Evolutionary conservation across 2,888 invertebrate species (phyloP), one percentile per base, ranked within the genome.

Genomic region (Zygaena filipendulae): DNA sequence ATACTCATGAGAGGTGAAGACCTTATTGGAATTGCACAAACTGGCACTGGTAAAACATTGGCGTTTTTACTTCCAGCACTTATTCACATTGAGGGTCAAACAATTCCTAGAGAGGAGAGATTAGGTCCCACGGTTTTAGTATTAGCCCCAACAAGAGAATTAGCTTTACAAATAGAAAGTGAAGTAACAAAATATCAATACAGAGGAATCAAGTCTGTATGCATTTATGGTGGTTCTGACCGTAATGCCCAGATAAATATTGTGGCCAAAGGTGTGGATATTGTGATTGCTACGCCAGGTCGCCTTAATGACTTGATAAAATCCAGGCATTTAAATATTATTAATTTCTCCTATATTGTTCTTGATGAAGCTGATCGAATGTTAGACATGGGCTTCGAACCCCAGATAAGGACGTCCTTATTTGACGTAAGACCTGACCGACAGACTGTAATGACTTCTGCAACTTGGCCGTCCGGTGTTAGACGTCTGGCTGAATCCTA

Each of bases 391-490:
- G 92, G 92, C 10, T 92, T 92, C 54, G 92, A 91, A 49, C 91
- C 91, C 3, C 92, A 87, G 83, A 98, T 97, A 39, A 85, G 91
- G 20, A 91, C 90, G 55, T 86, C 90, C 8, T 68, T 95, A 40
- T 79, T 91, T 33, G 87, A 90, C 51, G 86, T 95, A 11, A 83
- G 94, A 29, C 93, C 95, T 4, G 94, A 94, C 54, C 74, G 95
- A 29, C 96, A 97, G 60, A 95, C 95, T n/a, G 87, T 97, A 0
- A 95, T 97, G 95, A 97, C 97, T 0, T 92, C 91, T 55, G 97
- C 97, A 8, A 97, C 97, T 0, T 97, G 97, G 97, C 97, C 97
- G 0, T 72, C 83, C 28, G 92, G 89, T 21, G 96, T 97, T 1
- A 83, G 95, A 9, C 82, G 91, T 10, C 74, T 97, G 21, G 96